Percentiles rank a stretch among this genome's conserved stretches.
phyloP scores from a whole-genome alignment of 2,113 vertebrate species.

The Chinchilla lanigera region DNA sequence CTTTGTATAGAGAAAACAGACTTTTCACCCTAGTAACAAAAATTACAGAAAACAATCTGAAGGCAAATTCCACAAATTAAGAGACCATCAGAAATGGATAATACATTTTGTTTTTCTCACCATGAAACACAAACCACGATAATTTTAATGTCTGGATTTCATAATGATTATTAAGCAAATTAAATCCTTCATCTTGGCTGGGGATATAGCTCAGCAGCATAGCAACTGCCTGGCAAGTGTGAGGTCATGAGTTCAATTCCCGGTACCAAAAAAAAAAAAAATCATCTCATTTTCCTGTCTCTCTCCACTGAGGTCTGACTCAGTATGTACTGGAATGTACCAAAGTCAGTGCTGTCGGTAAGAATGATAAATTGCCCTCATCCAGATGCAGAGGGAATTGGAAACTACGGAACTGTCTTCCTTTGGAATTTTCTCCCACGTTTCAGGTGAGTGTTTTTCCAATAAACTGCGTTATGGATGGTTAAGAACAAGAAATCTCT shows the following conservation, averaged over 20 bases:
- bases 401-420: neutral
- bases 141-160: constrained; percentile 45
- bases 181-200: neutral
- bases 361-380: neutral
- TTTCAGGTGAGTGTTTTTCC: neutral
- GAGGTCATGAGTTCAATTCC: too few species aligned
- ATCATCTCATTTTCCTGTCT: too few species aligned
- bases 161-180: constrained; percentile 18
- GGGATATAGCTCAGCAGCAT: too few species aligned
- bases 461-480: neutral
- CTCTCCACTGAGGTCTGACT: neutral
- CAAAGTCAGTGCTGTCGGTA: neutral
- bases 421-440: neutral
- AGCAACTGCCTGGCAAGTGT: too few species aligned
- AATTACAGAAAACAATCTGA: neutral
- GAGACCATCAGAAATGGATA: neutral
- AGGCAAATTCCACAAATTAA: neutral
- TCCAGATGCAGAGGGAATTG: neutral
- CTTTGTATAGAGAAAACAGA: neutral
- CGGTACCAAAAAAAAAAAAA: too few species aligned
- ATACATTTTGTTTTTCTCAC: neutral
- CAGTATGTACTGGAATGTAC: neutral
- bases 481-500: constrained; percentile 47
- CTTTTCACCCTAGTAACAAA: neutral
- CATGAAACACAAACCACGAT: neutral